These are phyloP conservation scores for Teinopalpus imperialis DNA, from an alignment of 2,888 invertebrate species.

Conservation along the genomic window DNA sequence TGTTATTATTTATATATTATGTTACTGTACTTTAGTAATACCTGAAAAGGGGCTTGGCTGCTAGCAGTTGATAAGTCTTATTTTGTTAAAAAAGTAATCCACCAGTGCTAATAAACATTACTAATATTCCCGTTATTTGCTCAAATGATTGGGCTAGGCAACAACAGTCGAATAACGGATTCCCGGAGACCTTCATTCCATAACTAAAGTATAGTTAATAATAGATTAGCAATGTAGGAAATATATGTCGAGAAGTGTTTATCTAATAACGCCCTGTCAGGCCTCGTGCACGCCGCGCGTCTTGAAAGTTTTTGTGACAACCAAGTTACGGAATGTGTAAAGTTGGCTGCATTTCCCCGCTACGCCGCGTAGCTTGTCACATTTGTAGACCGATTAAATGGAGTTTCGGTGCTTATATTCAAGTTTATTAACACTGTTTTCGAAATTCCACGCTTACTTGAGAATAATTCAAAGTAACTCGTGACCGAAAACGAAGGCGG, in stretches of 20 bases:
- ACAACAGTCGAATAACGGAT: no score
- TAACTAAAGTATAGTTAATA: no score
- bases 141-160: no score
- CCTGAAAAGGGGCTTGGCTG: no score
- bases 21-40: no score
- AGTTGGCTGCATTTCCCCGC: constrained; percentile 35
- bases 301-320: constrained; percentile 69
- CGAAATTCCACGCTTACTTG: constrained; percentile 12
- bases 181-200: no score
- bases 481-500: constrained; percentile 13
- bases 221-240: no score
- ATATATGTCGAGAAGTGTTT: background rate
- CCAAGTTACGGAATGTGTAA: constrained; percentile 40
- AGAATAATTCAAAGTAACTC: constrained; percentile 14
- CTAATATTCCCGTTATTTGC: no score
- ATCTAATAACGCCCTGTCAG: constrained; percentile 1
- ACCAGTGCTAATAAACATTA: no score
- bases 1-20: no score
- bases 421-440: constrained; percentile 16
- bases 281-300: background rate
- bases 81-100: no score
- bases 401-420: constrained; percentile 34
- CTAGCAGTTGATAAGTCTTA: no score
- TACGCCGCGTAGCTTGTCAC: constrained; percentile 34
- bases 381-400: constrained; percentile 40